Evolutionary conservation across 2,113 vertebrate species (phyloP).

Genomic region (Blennius ocellaris): DNA sequence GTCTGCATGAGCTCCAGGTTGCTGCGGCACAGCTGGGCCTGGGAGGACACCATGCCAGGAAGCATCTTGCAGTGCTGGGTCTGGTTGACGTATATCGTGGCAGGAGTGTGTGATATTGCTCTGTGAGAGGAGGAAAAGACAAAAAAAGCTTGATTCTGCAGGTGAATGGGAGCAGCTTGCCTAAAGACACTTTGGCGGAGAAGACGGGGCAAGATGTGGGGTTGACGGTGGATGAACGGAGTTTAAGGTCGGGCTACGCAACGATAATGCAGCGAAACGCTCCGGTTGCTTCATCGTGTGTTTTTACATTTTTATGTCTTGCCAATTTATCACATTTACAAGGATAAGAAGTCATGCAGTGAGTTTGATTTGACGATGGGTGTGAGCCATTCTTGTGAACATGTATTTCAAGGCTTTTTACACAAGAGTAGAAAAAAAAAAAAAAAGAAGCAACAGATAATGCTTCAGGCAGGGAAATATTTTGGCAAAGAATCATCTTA

Average conservation of each 20-base stretch:
- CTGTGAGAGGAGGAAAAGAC: conserved; percentile 69
- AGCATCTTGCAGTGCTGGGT: conserved; percentile 96
- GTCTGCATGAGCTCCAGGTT: conserved; percentile 99
- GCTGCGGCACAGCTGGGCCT: conserved; percentile 95
- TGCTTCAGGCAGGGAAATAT: conserved; percentile 18
- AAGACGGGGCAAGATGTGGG: no score
- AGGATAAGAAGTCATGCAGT: not conserved
- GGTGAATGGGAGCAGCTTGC: no score
- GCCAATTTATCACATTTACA: conserved; percentile 15
- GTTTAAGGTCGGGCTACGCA: no score
- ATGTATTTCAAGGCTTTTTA: conserved; percentile 16
- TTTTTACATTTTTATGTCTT: conserved; percentile 8
- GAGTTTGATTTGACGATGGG: conserved; percentile 2
- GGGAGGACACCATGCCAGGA: conserved; percentile 92
- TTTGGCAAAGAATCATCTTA: conserved; percentile 53
- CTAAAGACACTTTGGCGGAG: no score
- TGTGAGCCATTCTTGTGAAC: conserved; percentile 16
- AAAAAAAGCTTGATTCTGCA: not conserved
- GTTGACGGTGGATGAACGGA: no score
- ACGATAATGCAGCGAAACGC: not conserved
- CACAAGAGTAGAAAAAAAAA: conserved; percentile 37
- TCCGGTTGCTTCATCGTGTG: not conserved
- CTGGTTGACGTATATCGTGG: conserved; percentile 90
- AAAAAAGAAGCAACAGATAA: conserved; percentile 32
- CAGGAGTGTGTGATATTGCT: conserved; percentile 89